Evolutionary conservation across 1,140 invertebrate species (phyloP), one percentile per base, ranked within the genome.

Genomic region (Atta cephalotes): DNA sequence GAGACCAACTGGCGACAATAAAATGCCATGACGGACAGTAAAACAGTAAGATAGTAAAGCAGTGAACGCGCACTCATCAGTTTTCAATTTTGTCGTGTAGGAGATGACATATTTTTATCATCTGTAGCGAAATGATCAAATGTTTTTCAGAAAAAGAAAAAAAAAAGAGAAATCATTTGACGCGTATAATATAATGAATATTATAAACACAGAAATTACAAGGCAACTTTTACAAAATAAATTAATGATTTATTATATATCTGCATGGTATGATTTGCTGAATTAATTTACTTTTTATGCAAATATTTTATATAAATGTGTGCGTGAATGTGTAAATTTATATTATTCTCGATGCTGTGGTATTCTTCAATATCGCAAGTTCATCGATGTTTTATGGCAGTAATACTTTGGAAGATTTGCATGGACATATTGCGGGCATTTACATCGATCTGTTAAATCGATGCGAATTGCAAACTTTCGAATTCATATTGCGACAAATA

Each of bases 401-500:
- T 25, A n/a, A 49, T 14, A 25, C 21, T 39, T 60, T n/a, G 12
- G 9, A 58, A 58, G n/a, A 39, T 18, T 71, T 45, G n/a, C 31
- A 49, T 51, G 49, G 12, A 53, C 65, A 14, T 6, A 16, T 21
- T 5, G 31, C n/a, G 14, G 16, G 18, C 56, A 39, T 25, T 63
- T 65, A 9, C 28, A 7, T 21, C 31, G n/a, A 76, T 78, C 14
- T 39, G 18, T 62, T 39, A 18, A 21, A 25, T 45, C 56, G 5
- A 68, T 25, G 28, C 21, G 51, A 71, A 56, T 81, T 35, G 49
- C 31, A 16, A 56, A 53, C 58, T 63, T 81, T 58, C 80, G 81
- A 76, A 79, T 80, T 66, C 31, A 35, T 51, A 39, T 89, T 90
- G 86, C 85, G 21, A 71, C 86, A 78, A 77, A 71, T 80, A 90